Percentiles rank a stretch among this genome's conserved stretches.
Evolutionary conservation across 2,888 invertebrate species (phyloP).

Genomic region (Diplolepis rosae): DNA sequence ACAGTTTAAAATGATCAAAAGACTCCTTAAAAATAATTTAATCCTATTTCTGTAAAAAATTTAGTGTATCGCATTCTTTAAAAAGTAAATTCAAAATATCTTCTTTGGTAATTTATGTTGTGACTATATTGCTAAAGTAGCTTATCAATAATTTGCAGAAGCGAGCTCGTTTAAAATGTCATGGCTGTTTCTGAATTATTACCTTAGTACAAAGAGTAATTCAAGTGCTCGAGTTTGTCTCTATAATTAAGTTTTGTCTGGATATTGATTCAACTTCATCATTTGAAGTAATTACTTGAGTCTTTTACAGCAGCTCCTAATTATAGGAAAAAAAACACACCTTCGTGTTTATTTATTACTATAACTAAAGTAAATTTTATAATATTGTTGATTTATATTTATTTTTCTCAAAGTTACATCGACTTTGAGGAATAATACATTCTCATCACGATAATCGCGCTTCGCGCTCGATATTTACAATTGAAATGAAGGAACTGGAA

Average conservation of each 20-base stretch:
- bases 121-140: background rate
- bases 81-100: no score
- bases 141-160: background rate
- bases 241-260: background rate
- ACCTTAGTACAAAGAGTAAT: background rate
- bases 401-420: no score
- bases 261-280: background rate
- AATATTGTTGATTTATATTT: no score
- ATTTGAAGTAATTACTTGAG: background rate
- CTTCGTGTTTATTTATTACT: no score
- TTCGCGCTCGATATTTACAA: no score
- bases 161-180: background rate
- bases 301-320: background rate
- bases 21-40: no score
- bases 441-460: no score
- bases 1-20: background rate
- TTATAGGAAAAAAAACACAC: background rate
- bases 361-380: no score
- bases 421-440: no score
- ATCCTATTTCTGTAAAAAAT: no score
- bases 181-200: background rate
- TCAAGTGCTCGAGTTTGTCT: background rate
- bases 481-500: no score
- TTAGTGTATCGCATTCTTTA: no score
- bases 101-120: background rate